Evolutionary conservation across 2,113 vertebrate species (phyloP).

Genomic region (Stercorarius parasiticus): DNA sequence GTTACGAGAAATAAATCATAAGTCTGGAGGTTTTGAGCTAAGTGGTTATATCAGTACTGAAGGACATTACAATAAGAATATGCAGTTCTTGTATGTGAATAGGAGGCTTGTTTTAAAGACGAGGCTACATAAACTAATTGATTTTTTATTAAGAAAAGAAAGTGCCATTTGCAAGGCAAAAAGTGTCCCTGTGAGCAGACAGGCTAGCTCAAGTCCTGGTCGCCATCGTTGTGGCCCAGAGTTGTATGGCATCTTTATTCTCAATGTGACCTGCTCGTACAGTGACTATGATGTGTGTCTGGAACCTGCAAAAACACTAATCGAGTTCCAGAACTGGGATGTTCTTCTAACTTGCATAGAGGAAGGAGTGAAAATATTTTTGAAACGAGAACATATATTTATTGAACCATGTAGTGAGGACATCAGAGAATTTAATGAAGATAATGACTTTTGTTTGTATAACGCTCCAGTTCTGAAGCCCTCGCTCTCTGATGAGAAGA

Average conservation of each 20-base stretch:
- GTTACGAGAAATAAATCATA: constrained; percentile 82
- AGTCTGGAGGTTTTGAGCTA: constrained; percentile 79
- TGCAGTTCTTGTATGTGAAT: constrained; percentile 94
- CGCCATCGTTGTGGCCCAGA: constrained; percentile 79
- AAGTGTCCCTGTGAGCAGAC: constrained; percentile 51
- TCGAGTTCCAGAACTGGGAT: constrained; percentile 95
- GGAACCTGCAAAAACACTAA: constrained; percentile 91
- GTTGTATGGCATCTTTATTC: constrained; percentile 83
- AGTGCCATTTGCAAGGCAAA: constrained; percentile 79
- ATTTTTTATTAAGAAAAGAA: constrained; percentile 84
- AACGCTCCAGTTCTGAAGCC: constrained; percentile 27
- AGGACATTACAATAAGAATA: constrained; percentile 91
- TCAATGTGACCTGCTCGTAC: constrained; percentile 86
- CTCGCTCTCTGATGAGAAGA: neutral
- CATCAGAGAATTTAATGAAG: constrained; percentile 71
- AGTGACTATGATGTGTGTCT: constrained; percentile 92
- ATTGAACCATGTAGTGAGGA: constrained; percentile 80
- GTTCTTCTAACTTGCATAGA: constrained; percentile 82
- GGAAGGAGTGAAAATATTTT: constrained; percentile 86
- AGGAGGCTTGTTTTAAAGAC: constrained; percentile 89
- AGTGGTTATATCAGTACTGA: constrained; percentile 86
- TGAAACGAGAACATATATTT: constrained; percentile 85
- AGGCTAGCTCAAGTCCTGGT: constrained; percentile 71
- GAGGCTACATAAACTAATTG: constrained; percentile 90
- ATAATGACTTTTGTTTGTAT: constrained; percentile 60